These are phyloP conservation scores for Stenodera caucasica DNA, from an alignment of 2,888 invertebrate genomes.

Conservation along the genomic window DNA sequence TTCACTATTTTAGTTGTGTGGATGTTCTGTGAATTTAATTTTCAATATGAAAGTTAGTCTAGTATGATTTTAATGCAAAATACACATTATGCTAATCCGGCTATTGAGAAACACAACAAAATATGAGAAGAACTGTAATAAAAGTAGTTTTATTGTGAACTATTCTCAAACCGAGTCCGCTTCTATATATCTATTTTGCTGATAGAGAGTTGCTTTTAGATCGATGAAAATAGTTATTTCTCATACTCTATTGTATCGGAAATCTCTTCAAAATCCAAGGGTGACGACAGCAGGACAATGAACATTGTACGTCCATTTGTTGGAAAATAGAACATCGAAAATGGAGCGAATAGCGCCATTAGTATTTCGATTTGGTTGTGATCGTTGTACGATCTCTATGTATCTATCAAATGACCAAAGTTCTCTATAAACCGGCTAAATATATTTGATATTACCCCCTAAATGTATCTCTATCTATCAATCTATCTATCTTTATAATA, in stretches of 20 bases:
- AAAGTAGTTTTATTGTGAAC: no score
- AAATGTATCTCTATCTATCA: constrained; percentile 10
- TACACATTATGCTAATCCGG: not conserved
- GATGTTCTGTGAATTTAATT: not conserved
- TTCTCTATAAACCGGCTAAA: constrained; percentile 32
- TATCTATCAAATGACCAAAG: constrained; percentile 32
- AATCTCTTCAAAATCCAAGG: not conserved
- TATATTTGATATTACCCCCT: constrained; percentile 18
- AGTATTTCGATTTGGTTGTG: constrained; percentile 30
- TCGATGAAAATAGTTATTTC: no score
- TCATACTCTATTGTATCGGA: no score
- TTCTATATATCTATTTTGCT: no score
- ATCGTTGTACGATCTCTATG: constrained; percentile 28
- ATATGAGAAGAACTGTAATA: not conserved
- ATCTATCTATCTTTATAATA: not conserved
- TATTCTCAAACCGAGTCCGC: no score
- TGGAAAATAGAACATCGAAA: constrained; percentile 6
- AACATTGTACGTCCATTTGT: constrained; percentile 20
- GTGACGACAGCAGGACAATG: not conserved
- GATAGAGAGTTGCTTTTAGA: no score
- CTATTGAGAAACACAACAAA: not conserved
- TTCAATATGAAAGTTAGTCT: not conserved
- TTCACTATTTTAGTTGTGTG: not conserved
- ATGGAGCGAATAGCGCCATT: constrained; percentile 28
- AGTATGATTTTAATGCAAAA: not conserved